Base-by-base conservation (phyloP, 2,797 vertebrate genomes). In the Pangasius larnaudii region DNA sequence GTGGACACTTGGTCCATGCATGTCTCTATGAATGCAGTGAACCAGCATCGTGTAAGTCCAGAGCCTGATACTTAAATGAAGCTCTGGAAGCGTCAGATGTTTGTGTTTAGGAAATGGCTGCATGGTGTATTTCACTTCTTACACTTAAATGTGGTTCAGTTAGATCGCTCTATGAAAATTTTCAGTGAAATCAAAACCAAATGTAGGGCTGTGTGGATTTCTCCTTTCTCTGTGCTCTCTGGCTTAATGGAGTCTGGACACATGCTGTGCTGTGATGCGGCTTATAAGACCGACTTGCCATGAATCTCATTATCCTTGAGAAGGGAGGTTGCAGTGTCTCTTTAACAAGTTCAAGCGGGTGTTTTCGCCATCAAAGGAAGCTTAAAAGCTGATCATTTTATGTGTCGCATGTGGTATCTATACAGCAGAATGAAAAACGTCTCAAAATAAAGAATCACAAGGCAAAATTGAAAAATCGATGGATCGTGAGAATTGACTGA, bases 261-360 rank as follows among this genome's bases (percentile, higher is more conserved):
- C 65, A 30, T 78, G 81, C 72, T 53, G 58, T 63, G 39, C 22
- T 46, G 56, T 24, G 11, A 81, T 58, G 53, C 78, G 14, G 24
- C 58, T 49, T 39, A 13, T 77, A 42, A 51, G n/a, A 39, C 36
- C 7, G 8, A 0, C 36, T 24, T 74, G 69, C 46, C 81, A 42
- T 67, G 81, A 84, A 78, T 88, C 46, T 65, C 58, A 78, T 78
- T 78, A 53, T 78, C 58, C 81, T 88, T 84, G 46, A 30, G 49
- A 84, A 63, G 51, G 81, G 46, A 77, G 30, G 33, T 67, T 84
- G 71, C 24, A 53, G 81, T 56, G 56, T 65, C 46, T 67, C 24
- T 78, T 78, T 24, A 84, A 84, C 49, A 46, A 49, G 61, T 30
- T 58, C 49, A 42, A 61, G 51, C 61, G 79, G 63, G 63, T 80